Base-by-base conservation (phyloP, 2,113 vertebrate genomes). In the Anolis sagrei region DNA sequence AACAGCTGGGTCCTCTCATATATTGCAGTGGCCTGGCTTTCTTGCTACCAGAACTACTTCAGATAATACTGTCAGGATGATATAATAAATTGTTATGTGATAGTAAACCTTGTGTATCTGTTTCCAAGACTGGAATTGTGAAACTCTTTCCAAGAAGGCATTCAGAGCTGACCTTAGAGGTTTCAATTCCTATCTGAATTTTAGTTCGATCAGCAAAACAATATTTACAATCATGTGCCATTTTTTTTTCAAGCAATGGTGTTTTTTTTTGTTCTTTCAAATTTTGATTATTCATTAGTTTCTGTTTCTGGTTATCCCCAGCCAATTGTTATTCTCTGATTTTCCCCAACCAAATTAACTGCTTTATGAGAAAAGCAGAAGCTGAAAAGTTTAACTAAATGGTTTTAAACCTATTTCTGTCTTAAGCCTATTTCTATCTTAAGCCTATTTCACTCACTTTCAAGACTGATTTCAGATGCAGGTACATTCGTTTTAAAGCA, bases 141-240 rank as follows among this genome's bases (percentile, higher is more conserved):
- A 25, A 68, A 29, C 64, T 29, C 10, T 27, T 68, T 29, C 64
- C 27, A 68, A 29, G 25, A 88, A 91, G 87, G 89, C 66, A 82
- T 85, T 84, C 89, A 90, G 78, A 72, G 84, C 87, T 82, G 76
- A 75, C 83, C 76, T 74, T 18, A 86, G 69, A 89, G 73, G 90
- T 92, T 89, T 87, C 89, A 0, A 86, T 92, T 81, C 85, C 76
- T 87, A 79, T 90, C 54, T 58, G 54, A 58, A 58, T 84, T 92
- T 84, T 66, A 87, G 87, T 72, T 79, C 84, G 77, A 90, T 86
- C 84, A 88, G 89, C 82, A 90, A 91, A 94, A 89, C 11, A 14
- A 58, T 58, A 58, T 58, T 58, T 58, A 58, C 14, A 18, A 58
- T 84, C 72, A 51, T 73, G 89, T 82, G 88, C 85, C 51, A 82